Percentiles rank a stretch among this genome's conserved stretches.
Evolutionary conservation across 1,140 invertebrate genomes (phyloP).

Genomic region (Drosophila kanapiae): DNA sequence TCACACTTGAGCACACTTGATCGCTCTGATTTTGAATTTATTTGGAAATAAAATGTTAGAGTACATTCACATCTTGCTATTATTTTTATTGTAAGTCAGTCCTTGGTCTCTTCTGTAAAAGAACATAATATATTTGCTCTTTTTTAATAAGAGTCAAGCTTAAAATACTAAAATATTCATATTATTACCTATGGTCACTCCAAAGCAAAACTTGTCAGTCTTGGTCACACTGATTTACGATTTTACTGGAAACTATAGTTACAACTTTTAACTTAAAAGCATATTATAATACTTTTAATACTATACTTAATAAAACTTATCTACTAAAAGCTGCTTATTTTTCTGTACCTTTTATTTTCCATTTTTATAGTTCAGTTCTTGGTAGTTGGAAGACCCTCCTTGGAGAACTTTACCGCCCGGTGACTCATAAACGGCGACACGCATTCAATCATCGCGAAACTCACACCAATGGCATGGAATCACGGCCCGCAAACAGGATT

Average conservation of each 20-base stretch:
- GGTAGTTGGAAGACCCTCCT: background rate
- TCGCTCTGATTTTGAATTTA: too few species aligned
- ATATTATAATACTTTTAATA: background rate
- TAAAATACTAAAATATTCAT: background rate
- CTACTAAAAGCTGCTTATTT: background rate
- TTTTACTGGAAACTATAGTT: background rate
- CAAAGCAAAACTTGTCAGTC: background rate
- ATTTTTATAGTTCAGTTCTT: background rate
- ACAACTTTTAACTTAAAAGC: too few species aligned
- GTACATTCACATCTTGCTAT: too few species aligned
- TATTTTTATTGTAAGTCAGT: too few species aligned
- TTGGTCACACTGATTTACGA: background rate
- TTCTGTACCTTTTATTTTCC: background rate
- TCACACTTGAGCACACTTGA: too few species aligned
- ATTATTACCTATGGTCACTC: background rate
- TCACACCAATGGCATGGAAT: slow-evolving; percentile 29
- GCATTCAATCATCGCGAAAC: slow-evolving; percentile 35
- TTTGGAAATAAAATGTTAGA: too few species aligned
- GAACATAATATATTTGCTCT: too few species aligned
- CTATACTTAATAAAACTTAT: background rate
- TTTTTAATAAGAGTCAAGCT: too few species aligned
- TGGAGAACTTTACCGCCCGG: slow-evolving; percentile 7
- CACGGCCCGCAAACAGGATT: slow-evolving; percentile 36
- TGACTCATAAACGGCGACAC: slow-evolving; percentile 38
- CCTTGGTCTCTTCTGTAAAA: background rate